Conservation (phyloP, 2,113 vertebrate genomes). For the Salvelinus sp. region DNA sequence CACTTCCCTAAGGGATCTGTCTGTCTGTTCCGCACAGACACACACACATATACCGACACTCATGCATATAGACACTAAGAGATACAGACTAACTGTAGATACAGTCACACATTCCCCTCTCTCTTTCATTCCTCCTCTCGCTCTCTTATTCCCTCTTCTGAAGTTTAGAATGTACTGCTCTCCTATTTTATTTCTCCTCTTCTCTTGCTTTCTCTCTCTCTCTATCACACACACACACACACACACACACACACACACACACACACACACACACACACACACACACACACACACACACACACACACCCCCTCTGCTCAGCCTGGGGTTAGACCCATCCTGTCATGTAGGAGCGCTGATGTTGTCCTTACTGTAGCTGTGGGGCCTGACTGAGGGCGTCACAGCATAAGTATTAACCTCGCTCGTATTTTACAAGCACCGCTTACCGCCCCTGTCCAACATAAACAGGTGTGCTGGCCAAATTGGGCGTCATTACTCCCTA, state of each 20-base stretch:
- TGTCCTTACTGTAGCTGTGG: slow-evolving; percentile 61
- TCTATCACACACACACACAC: not conserved
- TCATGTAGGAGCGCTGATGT: slow-evolving; percentile 65
- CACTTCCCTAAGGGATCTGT: slow-evolving; percentile 52
- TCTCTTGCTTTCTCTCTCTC: too few relatives aligned
- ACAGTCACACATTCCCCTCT: slow-evolving; percentile 5
- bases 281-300: slow-evolving; percentile 20
- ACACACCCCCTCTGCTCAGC: slow-evolving; percentile 28
- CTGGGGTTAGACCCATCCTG: slow-evolving; percentile 52
- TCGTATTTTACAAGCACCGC: slow-evolving; percentile 69
- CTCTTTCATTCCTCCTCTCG: too few relatives aligned
- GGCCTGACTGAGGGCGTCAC: slow-evolving; percentile 68
- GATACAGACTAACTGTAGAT: slow-evolving; percentile 1
- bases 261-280: slow-evolving; percentile 23
- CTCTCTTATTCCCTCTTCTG: too few relatives aligned
- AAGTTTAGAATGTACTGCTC: too few relatives aligned
- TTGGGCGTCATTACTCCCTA: slow-evolving; percentile 58
- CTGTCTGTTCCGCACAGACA: slow-evolving; percentile 13
- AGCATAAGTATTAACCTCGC: slow-evolving; percentile 71
- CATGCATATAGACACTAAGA: slow-evolving; percentile 8
- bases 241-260: slow-evolving; percentile 16
- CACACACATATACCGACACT: slow-evolving; percentile 19
- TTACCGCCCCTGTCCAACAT: slow-evolving; percentile 65
- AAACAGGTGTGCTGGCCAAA: slow-evolving; percentile 72
- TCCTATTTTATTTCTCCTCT: too few relatives aligned